Conservation (phyloP, 2,888 invertebrate species). For the Ormyrus nitidulus region DNA sequence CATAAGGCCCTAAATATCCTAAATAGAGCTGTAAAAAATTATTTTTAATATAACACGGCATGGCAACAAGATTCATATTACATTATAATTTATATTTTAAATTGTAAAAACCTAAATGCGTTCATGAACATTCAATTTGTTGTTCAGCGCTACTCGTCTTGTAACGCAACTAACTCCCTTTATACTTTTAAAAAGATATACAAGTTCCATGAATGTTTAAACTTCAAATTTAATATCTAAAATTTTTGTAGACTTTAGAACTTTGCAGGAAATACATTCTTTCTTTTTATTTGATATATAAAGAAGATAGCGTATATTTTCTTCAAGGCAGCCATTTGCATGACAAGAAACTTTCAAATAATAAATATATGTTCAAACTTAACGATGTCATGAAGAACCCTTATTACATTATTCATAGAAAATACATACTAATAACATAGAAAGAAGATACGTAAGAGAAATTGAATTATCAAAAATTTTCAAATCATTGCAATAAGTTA, state of each 20-base stretch:
- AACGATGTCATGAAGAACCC: conserved; percentile 20
- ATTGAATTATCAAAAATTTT: neutral
- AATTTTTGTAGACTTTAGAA: too few relatives aligned
- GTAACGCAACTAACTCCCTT: conserved; percentile 1
- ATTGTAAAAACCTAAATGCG: conserved; percentile 41
- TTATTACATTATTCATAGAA: neutral
- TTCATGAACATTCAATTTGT: conserved; percentile 4
- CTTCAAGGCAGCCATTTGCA: neutral
- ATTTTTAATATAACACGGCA: conserved; percentile 57
- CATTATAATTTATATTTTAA: conserved; percentile 35
- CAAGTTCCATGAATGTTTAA: too few relatives aligned
- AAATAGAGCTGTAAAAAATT: conserved; percentile 43
- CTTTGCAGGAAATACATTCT: too few relatives aligned
- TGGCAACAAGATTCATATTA: conserved; percentile 62
- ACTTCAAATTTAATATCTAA: too few relatives aligned
- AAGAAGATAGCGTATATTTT: conserved; percentile 17
- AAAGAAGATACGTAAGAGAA: neutral
- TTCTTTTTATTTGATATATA: neutral
- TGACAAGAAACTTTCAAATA: conserved; percentile 9
- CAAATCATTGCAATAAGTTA: neutral
- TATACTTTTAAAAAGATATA: neutral
- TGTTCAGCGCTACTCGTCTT: conserved; percentile 18
- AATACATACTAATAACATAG: neutral
- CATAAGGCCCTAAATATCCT: conserved; percentile 54
- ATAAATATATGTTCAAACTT: conserved; percentile 20